phyloP scores from a whole-genome alignment of 1,140 invertebrate genomes.

The Tetramorium alpestre region DNA sequence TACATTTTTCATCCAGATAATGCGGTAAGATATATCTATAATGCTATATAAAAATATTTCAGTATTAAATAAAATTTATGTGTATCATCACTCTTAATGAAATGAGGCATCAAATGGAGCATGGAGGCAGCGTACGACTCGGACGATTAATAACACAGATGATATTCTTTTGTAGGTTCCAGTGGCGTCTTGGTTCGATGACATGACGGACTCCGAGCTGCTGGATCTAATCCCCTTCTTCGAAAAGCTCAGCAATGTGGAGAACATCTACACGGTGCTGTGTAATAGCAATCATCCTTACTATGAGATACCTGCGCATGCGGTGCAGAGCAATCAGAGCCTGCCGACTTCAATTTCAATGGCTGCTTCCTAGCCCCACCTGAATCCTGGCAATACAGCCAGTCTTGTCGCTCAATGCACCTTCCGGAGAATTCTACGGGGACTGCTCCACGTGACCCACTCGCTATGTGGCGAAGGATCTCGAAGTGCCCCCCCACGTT shows the following conservation, averaged over 20 bases:
- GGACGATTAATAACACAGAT: neutral
- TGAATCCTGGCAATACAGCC: conserved; percentile 81
- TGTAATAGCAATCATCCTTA: conserved; percentile 95
- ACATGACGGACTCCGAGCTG: conserved; percentile 97
- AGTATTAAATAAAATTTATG: neutral
- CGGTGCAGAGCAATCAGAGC: conserved; percentile 80
- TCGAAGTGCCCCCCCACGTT: conserved; percentile 64
- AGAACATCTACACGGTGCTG: conserved; percentile 96
- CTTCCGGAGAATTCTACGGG: conserved; percentile 79
- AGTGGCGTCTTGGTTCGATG: conserved; percentile 99
- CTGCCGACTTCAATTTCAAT: conserved; percentile 80
- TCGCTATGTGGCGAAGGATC: conserved; percentile 70
- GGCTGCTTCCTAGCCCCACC: conserved; percentile 83
- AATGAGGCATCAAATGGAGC: neutral
- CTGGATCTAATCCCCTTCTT: conserved; percentile 98
- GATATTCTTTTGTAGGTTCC: conserved; percentile 91
- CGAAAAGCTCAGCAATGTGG: conserved; percentile 97
- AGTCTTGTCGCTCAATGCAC: conserved; percentile 82
- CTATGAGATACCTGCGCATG: conserved; percentile 84
- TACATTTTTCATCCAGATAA: conserved; percentile 99
- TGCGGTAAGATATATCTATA: conserved; percentile 92
- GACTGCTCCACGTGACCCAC: conserved; percentile 78
- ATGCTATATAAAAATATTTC: conserved; percentile 9
- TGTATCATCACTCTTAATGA: neutral
- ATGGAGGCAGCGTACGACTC: neutral